Evolutionary conservation across 2,888 invertebrate species (phyloP).

Genomic region (Anticlea derivata): DNA sequence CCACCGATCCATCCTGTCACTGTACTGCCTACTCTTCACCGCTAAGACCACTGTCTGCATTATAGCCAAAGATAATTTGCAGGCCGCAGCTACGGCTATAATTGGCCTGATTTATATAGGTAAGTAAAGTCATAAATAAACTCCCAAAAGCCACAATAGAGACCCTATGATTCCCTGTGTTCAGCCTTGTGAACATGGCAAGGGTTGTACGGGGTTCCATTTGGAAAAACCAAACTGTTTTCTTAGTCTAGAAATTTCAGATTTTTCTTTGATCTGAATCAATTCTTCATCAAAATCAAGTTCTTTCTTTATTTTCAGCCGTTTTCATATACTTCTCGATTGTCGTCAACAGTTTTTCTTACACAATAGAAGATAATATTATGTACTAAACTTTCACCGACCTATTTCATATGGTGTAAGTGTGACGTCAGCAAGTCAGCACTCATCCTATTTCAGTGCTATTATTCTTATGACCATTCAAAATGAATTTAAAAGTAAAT

Average conservation of each 20-base stretch:
- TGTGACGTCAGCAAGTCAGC: too few species aligned
- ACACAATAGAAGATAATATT: constrained; percentile 40
- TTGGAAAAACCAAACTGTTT: too few species aligned
- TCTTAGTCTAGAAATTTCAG: too few species aligned
- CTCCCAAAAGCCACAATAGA: too few species aligned
- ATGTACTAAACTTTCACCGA: constrained; percentile 35
- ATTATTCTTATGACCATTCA: background rate
- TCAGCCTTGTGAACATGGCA: too few species aligned
- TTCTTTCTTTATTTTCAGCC: constrained; percentile 46
- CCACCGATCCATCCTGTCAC: constrained; percentile 52
- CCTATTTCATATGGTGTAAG: too few species aligned
- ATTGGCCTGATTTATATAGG: constrained; percentile 45
- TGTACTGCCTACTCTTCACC: constrained; percentile 50
- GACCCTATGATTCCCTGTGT: too few species aligned
- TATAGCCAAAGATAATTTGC: constrained; percentile 24
- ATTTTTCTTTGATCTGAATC: too few species aligned
- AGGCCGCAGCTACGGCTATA: constrained; percentile 35
- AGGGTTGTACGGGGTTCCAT: too few species aligned
- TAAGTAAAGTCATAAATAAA: too few species aligned
- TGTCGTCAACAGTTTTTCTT: constrained; percentile 50
- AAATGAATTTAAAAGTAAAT: constrained; percentile 17
- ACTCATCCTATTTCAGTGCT: too few species aligned
- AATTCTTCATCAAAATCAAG: too few species aligned
- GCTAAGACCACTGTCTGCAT: constrained; percentile 40
- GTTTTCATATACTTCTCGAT: constrained; percentile 48